A percentile compares a stretch with the other conserved stretches of the same genome.
These are phyloP conservation scores for Asarcornis scutulata DNA, from an alignment of 2,113 vertebrate genomes.

Conservation along the genomic window DNA sequence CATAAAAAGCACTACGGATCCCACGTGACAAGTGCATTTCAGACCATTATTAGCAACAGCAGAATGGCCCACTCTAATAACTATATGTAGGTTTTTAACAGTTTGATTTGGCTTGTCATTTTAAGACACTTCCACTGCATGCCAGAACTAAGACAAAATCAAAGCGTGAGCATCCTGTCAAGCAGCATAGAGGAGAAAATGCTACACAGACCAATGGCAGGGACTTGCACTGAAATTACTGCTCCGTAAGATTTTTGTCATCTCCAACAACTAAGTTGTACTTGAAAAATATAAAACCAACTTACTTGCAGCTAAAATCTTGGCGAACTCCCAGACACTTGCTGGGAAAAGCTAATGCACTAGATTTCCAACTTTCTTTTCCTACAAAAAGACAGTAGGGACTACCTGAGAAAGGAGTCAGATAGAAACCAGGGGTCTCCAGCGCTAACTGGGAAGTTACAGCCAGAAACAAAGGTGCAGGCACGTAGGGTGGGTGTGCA, in stretches of 20 bases:
- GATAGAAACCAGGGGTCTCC: not conserved
- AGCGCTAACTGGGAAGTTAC: not conserved
- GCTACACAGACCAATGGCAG: fast-evolving
- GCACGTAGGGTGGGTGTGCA: fast-evolving
- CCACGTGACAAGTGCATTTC: not conserved
- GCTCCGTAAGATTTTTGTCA: not conserved
- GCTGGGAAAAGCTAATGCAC: not conserved
- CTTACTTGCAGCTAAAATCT: slow-evolving; percentile 21
- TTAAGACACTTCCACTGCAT: not conserved
- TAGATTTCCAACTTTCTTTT: not conserved
- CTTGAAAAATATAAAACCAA: not conserved
- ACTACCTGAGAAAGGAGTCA: not conserved
- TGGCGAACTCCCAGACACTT: not conserved
- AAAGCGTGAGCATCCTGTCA: not conserved
- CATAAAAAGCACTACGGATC: not conserved
- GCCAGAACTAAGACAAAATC: not conserved
- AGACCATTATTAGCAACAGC: not conserved
- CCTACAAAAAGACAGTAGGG: not conserved
- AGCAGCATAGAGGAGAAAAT: not conserved
- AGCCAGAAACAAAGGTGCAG: not conserved
- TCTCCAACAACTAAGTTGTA: not conserved
- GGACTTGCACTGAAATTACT: not conserved
- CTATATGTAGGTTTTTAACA: not conserved
- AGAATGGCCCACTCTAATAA: not conserved
- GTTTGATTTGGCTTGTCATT: not conserved